Evolutionary conservation across 2,888 invertebrate genomes (phyloP).

Genomic region (Argyra leucocephala): DNA sequence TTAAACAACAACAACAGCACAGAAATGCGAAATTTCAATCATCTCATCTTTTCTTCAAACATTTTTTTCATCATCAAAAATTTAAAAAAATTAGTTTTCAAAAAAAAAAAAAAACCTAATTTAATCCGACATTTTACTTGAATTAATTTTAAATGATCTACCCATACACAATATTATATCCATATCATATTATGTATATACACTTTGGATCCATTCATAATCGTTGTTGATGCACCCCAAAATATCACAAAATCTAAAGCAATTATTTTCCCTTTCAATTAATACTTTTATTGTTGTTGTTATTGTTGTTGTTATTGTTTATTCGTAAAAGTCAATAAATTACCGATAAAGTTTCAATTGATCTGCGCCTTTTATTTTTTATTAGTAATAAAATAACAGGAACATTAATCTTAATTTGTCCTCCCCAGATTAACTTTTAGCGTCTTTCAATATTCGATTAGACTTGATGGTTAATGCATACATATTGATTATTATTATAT

Average conservation of each 20-base stretch:
- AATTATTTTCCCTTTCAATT: neutral
- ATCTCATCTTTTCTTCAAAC: too few species aligned
- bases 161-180: neutral
- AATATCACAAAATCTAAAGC: neutral
- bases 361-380: neutral
- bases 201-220: too few species aligned
- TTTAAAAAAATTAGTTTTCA: neutral
- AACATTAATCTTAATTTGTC: slow-evolving; percentile 6
- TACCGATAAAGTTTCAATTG: neutral
- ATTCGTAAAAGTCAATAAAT: neutral
- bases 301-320: neutral
- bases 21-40: too few species aligned
- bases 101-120: slow-evolving; percentile 2
- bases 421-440: neutral
- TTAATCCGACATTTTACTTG: neutral
- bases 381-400: neutral
- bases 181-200: neutral
- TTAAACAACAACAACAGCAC: too few species aligned
- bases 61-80: too few species aligned
- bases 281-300: neutral
- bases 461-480: too few species aligned
- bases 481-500: too few species aligned
- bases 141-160: neutral
- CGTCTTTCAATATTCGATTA: too few species aligned
- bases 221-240: too few species aligned